phyloP scores from a whole-genome alignment of 1,140 invertebrate species.

The Aleiodes sp. region DNA sequence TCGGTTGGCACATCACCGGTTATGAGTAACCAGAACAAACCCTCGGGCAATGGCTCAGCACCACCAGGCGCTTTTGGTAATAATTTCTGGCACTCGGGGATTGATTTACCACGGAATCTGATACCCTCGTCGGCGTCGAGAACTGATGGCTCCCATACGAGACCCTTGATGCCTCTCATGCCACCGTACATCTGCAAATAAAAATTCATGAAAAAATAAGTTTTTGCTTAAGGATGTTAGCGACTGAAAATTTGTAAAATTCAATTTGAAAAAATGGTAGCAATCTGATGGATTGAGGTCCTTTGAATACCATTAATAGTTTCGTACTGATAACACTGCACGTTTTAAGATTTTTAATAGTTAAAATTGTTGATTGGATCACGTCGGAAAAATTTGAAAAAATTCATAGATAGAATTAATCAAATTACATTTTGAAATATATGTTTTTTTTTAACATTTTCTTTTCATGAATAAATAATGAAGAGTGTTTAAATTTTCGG shows the following conservation, averaged over 20 bases:
- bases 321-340: too few relatives aligned
- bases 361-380: too few relatives aligned
- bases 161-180: conserved; percentile 94
- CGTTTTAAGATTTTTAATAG: too few relatives aligned
- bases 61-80: conserved; percentile 89
- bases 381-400: too few relatives aligned
- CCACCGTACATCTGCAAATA: conserved; percentile 90
- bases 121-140: conserved; percentile 96
- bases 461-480: too few relatives aligned
- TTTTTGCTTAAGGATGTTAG: background rate
- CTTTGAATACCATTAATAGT: too few relatives aligned
- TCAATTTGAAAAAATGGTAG: background rate
- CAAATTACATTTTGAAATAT: too few relatives aligned
- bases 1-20: conserved; percentile 92
- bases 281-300: too few relatives aligned
- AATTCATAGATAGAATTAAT: too few relatives aligned
- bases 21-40: conserved; percentile 94
- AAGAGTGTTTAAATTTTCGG: too few relatives aligned
- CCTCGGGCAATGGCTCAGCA: conserved; percentile 91
- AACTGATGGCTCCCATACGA: conserved; percentile 95
- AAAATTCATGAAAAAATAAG: too few relatives aligned
- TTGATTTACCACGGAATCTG: conserved; percentile 93
- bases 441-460: too few relatives aligned
- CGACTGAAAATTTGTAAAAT: background rate
- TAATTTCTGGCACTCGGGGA: conserved; percentile 93